phyloP scores from a whole-genome alignment of 2,797 vertebrate species.

The Chiloscyllium punctatum region DNA sequence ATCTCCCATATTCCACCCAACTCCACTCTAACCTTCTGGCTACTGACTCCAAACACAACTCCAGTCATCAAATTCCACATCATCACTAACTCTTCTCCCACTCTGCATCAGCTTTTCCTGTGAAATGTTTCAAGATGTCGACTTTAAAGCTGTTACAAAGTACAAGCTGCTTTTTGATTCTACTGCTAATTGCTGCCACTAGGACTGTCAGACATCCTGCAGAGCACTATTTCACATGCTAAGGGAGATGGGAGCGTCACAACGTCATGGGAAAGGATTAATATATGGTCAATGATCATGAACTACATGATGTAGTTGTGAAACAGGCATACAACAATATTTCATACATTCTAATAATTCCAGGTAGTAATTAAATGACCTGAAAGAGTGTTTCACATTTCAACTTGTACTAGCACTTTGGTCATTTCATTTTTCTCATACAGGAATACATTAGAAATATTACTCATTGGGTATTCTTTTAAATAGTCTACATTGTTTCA shows the following conservation, averaged over 20 bases:
- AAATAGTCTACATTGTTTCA: not conserved
- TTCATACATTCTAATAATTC: not conserved
- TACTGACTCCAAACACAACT: not conserved
- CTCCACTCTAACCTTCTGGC: not conserved
- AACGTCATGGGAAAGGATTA: not conserved
- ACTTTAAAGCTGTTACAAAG: slow-evolving; percentile 28
- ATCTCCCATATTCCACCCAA: not conserved
- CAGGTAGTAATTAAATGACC: not conserved
- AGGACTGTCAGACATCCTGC: not conserved
- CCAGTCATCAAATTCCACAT: not conserved
- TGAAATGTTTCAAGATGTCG: not conserved
- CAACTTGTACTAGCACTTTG: not conserved
- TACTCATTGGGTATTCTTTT: not conserved
- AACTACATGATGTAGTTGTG: not conserved
- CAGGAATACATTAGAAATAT: not conserved
- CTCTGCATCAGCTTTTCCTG: not conserved
- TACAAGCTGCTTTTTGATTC: not conserved
- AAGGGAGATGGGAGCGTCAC: not conserved
- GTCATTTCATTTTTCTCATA: not conserved
- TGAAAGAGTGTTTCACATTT: not conserved
- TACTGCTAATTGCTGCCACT: slow-evolving; percentile 17
- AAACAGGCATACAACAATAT: not conserved
- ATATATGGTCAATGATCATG: not conserved
- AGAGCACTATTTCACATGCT: not conserved
- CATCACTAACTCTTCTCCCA: not conserved